Base-by-base conservation (phyloP, 2,888 invertebrate species). In the Sphinx pinastri region DNA sequence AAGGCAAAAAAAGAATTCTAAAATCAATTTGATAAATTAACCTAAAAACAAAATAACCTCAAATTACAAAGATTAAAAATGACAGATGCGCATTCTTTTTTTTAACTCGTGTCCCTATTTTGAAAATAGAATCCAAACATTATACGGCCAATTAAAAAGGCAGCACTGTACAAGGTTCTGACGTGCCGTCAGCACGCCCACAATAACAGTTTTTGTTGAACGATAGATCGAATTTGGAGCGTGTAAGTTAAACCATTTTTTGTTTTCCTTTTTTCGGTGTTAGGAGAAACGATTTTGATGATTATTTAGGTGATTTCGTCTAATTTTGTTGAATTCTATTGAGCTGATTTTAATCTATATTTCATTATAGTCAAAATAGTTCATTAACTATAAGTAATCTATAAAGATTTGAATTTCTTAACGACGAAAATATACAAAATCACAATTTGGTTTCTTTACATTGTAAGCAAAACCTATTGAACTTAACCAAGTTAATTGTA, bases 141-240 rank as follows among this genome's bases (percentile, higher is more conserved):
- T 88, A 88, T 85, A 85, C 83, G 85, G 86, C 84, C 86, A 88
- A 89, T 90, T 90, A 90, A 86, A 89, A 86, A 84, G 82, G 84
- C 86, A 83, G 87, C 86, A 79, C 84, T 74, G 75, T 73, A 80
- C 72, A 80, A 78, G 79, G 81, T 81, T 83, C 82, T 81, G 87
- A 85, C 83, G 76, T 75, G 79, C 80, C 77, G 81, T 81, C 81
- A 81, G 78, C 75, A 86, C 87, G 86, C 88, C 88, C 83, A 83
- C 87, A 88, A 89, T 85, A 86, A 88, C 85, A 88, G 84, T 86
- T 87, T 88, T 85, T 85, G 80, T 77, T 72, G 49, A 54, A 71
- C 69, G 13, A 38, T 52, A 63, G 63, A 63, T 63, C 63, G 47
- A 47, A 49, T 63, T 19, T 19, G 63, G 19, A 63, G 13, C 67